phyloP scores from a whole-genome alignment of 2,797 vertebrate species.

The Pseudochaenichthys georgianus region DNA sequence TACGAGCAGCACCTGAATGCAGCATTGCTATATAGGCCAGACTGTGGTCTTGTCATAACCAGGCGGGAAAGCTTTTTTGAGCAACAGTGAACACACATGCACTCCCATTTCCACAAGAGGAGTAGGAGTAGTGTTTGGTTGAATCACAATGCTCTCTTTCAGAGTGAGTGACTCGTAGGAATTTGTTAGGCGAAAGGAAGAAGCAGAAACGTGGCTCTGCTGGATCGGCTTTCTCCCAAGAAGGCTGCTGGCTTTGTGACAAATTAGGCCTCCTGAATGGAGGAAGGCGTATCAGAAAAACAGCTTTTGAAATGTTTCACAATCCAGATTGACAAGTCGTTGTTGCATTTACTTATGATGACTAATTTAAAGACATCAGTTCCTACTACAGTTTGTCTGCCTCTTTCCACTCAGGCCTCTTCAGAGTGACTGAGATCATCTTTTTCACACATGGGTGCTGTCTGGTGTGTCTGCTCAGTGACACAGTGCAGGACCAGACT shows the following conservation, averaged over 20 bases:
- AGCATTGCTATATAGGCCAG: conserved; percentile 46
- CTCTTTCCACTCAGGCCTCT: conserved; percentile 41
- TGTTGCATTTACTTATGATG: conserved; percentile 29
- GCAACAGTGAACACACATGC: conserved; percentile 31
- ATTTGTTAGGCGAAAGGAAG: conserved; percentile 76
- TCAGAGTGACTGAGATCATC: conserved; percentile 67
- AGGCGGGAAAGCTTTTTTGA: conserved; percentile 62
- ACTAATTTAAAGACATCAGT: conserved; percentile 46
- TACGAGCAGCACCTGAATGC: conserved; percentile 41
- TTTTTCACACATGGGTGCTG: conserved; percentile 75
- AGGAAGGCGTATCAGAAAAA: conserved; percentile 25
- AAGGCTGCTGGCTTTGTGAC: conserved; percentile 48
- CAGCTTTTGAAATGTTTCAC: conserved; percentile 41
- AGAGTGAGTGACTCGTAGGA: conserved; percentile 79
- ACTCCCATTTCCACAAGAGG: conserved; percentile 65
- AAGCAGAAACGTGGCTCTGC: conserved; percentile 68
- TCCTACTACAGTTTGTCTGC: conserved; percentile 16
- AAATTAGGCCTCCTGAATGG: conserved; percentile 37
- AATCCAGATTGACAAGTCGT: conserved; percentile 14
- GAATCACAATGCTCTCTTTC: conserved; percentile 85
- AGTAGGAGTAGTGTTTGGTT: conserved; percentile 61
- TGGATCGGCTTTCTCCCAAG: conserved; percentile 64
- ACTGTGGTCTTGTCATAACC: conserved; percentile 36
- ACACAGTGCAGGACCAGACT: conserved; percentile 72
- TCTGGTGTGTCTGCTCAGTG: conserved; percentile 61